Evolutionary conservation across 2,888 invertebrate genomes (phyloP).

Genomic region (Drosophila pseudotakahashii): DNA sequence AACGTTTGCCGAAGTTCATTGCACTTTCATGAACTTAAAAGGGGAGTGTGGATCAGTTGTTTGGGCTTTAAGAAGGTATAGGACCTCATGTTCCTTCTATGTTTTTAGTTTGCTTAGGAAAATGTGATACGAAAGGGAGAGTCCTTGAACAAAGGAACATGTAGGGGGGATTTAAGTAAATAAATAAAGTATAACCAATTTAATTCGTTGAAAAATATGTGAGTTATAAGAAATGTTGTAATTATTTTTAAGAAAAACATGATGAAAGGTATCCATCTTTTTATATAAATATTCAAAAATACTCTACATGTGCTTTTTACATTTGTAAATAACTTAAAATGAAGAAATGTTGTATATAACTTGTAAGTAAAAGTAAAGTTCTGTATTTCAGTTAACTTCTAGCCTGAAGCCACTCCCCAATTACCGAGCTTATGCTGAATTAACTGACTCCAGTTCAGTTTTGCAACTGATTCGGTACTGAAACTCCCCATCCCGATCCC

Average conservation of each 20-base stretch:
- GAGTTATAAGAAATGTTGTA: no score
- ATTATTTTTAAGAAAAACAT: no score
- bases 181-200: no score
- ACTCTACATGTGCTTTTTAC: no score
- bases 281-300: no score
- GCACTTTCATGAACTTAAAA: constrained; percentile 35
- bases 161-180: no score
- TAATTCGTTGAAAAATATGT: no score
- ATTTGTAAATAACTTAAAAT: background rate
- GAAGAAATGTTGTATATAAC: background rate
- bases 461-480: background rate
- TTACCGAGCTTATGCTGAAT: constrained; percentile 9
- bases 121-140: background rate
- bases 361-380: background rate
- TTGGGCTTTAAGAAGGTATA: background rate
- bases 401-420: background rate
- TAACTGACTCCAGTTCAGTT: constrained; percentile 17
- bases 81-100: background rate
- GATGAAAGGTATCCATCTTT: no score
- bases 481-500: background rate
- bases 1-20: constrained; percentile 37
- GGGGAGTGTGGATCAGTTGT: constrained; percentile 8
- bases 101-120: background rate
- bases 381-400: no score
- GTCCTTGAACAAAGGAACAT: background rate